These are phyloP conservation scores for Mormyrus lacerda DNA, from an alignment of 2,113 vertebrate species.

Conservation along the genomic window DNA sequence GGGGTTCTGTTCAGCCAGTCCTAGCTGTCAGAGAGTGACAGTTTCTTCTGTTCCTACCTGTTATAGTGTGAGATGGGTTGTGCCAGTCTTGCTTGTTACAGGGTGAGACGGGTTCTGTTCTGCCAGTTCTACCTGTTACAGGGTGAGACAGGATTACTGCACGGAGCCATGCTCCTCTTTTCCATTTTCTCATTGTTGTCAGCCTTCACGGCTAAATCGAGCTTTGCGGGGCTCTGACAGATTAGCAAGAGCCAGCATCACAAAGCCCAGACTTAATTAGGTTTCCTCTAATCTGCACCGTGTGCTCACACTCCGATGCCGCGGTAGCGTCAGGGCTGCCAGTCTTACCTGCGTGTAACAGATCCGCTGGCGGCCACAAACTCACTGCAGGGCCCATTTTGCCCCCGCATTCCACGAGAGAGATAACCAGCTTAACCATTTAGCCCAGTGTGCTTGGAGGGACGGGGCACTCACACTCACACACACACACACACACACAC, in stretches of 20 bases:
- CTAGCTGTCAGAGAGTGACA: not conserved
- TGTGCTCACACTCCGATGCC: not conserved
- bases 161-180: not conserved
- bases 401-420: not conserved
- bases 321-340: not conserved
- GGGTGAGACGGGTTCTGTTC: not conserved
- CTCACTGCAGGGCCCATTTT: not conserved
- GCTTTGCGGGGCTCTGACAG: constrained; percentile 7
- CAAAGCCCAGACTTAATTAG: constrained; percentile 14
- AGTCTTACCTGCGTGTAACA: not conserved
- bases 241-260: not conserved
- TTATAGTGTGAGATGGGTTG: not conserved
- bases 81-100: not conserved
- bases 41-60: not conserved
- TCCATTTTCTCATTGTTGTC: constrained; percentile 4
- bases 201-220: not conserved
- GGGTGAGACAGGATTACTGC: not conserved
- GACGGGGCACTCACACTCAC: not conserved
- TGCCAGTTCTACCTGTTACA: not conserved
- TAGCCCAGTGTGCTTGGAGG: not conserved
- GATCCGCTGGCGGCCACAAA: not conserved
- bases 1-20: not conserved
- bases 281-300: constrained; percentile 9
- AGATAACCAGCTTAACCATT: not conserved
- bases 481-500: not conserved